phyloP scores from a whole-genome alignment of 35 echinoderm and acorn worm genomes.

The Lytechinus pictus region DNA sequence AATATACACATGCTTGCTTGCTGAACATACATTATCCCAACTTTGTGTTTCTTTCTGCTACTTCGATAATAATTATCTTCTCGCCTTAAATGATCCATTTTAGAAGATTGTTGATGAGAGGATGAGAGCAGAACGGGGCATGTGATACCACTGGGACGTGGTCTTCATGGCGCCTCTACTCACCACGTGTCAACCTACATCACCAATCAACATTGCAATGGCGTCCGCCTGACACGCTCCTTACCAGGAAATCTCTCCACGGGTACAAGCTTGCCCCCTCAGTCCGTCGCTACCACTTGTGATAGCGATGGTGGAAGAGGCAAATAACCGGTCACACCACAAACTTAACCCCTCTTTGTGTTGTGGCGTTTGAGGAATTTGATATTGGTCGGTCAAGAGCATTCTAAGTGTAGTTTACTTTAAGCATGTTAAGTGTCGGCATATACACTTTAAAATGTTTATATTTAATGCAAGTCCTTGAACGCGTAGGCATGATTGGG shows the following conservation, averaged over 20 bases:
- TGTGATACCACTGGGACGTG: slow-evolving; percentile 5
- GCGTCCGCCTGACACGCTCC: slow-evolving; percentile 48
- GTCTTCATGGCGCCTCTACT: slow-evolving; percentile 31
- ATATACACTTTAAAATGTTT: too few relatives aligned
- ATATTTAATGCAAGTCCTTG: too few relatives aligned
- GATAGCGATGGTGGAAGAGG: background rate
- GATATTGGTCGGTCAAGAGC: background rate
- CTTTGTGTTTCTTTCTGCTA: too few relatives aligned
- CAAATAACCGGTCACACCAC: background rate
- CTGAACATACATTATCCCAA: too few relatives aligned
- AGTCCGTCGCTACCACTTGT: background rate
- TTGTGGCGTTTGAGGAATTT: background rate
- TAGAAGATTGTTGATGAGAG: too few relatives aligned
- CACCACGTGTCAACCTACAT: slow-evolving; percentile 44
- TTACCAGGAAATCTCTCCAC: background rate
- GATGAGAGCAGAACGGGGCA: background rate
- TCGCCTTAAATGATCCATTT: too few relatives aligned
- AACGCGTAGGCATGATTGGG: too few relatives aligned
- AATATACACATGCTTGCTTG: too few relatives aligned
- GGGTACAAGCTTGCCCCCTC: background rate
- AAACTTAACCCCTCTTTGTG: background rate
- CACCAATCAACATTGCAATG: background rate
- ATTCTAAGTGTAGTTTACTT: background rate
- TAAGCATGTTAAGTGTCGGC: background rate
- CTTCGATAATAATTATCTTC: too few relatives aligned